Evolutionary conservation across 2,888 invertebrate species (phyloP).

Genomic region (Hypsopygia costalis): DNA sequence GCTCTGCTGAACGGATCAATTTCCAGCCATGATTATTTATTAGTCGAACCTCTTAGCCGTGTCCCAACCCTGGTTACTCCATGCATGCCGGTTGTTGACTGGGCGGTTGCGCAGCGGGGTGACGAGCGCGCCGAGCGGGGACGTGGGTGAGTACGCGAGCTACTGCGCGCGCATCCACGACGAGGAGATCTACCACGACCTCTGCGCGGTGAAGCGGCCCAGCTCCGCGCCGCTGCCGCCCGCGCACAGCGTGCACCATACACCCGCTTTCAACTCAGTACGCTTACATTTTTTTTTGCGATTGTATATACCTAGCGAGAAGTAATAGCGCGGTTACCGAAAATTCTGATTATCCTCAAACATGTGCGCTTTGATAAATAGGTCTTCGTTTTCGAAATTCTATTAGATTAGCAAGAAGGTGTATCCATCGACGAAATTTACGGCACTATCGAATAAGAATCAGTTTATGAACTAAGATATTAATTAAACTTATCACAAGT

Average conservation of each 20-base stretch:
- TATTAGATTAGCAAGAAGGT: no score
- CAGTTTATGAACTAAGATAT: no score
- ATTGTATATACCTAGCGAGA: slow-evolving; percentile 9
- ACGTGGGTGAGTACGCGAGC: slow-evolving; percentile 83
- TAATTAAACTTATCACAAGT: no score
- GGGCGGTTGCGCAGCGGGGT: slow-evolving; percentile 53
- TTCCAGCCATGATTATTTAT: no score
- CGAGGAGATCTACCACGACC: slow-evolving; percentile 97
- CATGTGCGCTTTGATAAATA: no score
- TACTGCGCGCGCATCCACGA: slow-evolving; percentile 88
- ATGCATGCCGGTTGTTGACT: slow-evolving; percentile 17
- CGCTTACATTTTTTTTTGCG: slow-evolving; percentile 47
- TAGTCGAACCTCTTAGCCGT: no score
- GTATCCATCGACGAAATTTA: no score
- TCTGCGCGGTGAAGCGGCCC: slow-evolving; percentile 87
- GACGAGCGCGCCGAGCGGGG: slow-evolving; percentile 42
- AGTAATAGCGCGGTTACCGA: background rate
- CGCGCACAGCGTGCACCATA: slow-evolving; percentile 49
- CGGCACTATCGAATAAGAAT: no score
- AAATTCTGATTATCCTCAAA: background rate
- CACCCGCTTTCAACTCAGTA: slow-evolving; percentile 75
- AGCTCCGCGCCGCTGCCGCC: slow-evolving; percentile 71
- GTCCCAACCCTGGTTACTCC: no score
- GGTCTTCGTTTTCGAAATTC: no score
- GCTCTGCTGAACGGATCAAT: no score